Evolutionary conservation across 2,888 invertebrate genomes (phyloP), one percentile per base, ranked within the genome.

Genomic region (Leptinotarsa peninsularis): DNA sequence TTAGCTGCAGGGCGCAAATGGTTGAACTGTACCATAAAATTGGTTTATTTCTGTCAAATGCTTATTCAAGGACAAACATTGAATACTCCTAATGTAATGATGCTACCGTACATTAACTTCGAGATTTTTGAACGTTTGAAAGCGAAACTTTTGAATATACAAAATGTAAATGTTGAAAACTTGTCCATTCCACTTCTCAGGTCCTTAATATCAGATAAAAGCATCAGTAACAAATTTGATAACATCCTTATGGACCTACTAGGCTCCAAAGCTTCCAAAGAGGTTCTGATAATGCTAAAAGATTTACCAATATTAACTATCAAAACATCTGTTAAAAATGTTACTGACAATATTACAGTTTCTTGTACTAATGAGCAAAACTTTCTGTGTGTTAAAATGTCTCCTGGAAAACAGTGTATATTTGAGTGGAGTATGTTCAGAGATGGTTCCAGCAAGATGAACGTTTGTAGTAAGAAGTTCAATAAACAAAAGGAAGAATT

Each of bases 401-500:
- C 23, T 27, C 69, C 73, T n/a, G 78, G 75, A 4, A 76, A 70
- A 54, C 78, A 85, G 70, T 85, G 85, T 78, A 75, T 84, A n/a
- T 80, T 88, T 63, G 82, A 84, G 50, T 81, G 88, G 68, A 82
- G 81, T 63, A 81, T 85, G 18, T 76, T 76, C 49, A 83, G 88
- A 71, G 83, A 83, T 18, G 86, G 86, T 27, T 82, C 84, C 2
- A 81, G 80, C 52, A 85, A 85, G 80, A 84, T 86, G 81, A 91
- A 89, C 83, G 91, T 91, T 82, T 95, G 94, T n/a, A 94, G 96
- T 76, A 95, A 96, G 0, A 92, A 93, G 78, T 99, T 97, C 90
- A 94, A 96, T 2, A 98, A 98, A 87, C 93, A 94, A 54, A 99
- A 98, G 89, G 96, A 96, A 85, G 98, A 98, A 87, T 96, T 97